Conservation (phyloP, 2,113 vertebrate genomes). For the Ivindomyrus marchei region DNA sequence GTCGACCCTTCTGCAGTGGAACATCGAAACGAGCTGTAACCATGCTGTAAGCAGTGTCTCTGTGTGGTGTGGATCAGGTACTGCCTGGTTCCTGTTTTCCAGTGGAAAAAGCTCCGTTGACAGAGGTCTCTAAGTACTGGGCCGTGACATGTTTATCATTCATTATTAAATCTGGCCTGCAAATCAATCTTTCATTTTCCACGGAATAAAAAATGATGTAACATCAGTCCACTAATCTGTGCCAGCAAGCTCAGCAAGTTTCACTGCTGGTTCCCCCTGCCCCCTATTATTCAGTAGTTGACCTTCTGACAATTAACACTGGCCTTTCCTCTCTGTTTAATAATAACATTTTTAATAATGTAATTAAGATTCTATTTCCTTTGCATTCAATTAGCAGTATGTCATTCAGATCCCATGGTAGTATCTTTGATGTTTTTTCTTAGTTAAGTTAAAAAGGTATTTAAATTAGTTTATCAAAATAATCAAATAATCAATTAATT, state of each 20-base stretch:
- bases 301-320: background rate
- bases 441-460: background rate
- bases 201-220: background rate
- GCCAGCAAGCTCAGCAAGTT: background rate
- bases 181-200: background rate
- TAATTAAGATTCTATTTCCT: background rate
- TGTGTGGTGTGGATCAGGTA: background rate
- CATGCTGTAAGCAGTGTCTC: background rate
- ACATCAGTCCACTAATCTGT: background rate
- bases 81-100: background rate
- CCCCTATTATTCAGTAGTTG: background rate
- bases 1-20: background rate
- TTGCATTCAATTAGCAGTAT: background rate
- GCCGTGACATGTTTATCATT: background rate
- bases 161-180: background rate
- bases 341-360: background rate
- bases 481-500: background rate
- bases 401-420: background rate
- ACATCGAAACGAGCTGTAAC: background rate
- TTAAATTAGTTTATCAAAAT: background rate
- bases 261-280: background rate
- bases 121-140: background rate
- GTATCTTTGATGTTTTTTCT: background rate
- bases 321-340: background rate
- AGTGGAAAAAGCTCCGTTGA: background rate